Base-by-base conservation (phyloP, 2,797 vertebrate genomes). In the Percopsis omiscomaycus region DNA sequence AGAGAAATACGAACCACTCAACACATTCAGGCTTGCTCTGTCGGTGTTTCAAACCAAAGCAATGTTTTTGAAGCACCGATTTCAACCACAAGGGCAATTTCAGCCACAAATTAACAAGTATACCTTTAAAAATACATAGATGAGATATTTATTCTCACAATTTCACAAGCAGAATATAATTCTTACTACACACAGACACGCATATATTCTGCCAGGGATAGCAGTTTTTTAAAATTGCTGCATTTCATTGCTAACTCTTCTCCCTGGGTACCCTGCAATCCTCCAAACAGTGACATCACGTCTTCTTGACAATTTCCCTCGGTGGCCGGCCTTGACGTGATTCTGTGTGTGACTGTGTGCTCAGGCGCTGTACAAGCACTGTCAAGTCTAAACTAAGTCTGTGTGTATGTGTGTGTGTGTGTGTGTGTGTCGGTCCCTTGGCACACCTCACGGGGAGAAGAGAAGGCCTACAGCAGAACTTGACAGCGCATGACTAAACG, bases 401-500 rank as follows among this genome's bases (percentile, higher is more conserved):
- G 48, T 65, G 51, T 68, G 28, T 55, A 55, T 67, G 68, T 73
- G 37, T 32, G 15, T 50, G 60, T 56, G 42, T 52, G 59, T 54
- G 60, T 49, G 69, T 61, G 42, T 64, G 68, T 77, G 62, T 78
- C 46, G 28, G 61, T 73, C 65, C 42, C 68, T 61, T 58, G 81
- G 83, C 77, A 80, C 80, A 79, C 75, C 76, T 88, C 85, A 81
- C 79, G 77, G 73, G 64, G 74, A 81, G 70, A 79, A 64, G 58
- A 12, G 58, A 70, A 78, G 73, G 85, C 78, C 86, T 86, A 84
- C 78, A 80, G 86, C 81, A 83, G 90, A 67, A 78, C 83, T 42
- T 86, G 89, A 89, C 90, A 89, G 86, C 71, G 86, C 83, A 73
- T 88, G 87, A 91, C 88, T 90, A 90, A 92, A 90, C 66, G 81